phyloP scores from a whole-genome alignment of 2,797 vertebrate genomes.

The Cossypha heuglini region DNA sequence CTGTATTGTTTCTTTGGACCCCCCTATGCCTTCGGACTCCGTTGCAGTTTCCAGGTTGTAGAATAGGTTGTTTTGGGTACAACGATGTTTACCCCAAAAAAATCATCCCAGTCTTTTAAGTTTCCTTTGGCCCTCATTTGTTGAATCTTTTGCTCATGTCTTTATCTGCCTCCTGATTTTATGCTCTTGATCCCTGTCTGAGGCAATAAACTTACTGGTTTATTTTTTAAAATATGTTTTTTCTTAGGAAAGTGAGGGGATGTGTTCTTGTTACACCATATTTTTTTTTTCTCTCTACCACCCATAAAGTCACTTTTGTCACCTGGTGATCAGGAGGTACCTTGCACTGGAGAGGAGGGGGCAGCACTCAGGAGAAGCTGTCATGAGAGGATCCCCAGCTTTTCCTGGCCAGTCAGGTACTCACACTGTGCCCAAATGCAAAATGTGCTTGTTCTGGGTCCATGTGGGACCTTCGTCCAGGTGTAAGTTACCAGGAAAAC shows the following conservation, averaged over 20 bases:
- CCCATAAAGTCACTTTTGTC: neutral
- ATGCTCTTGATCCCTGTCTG: neutral
- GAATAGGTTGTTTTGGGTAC: neutral
- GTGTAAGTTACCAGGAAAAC: neutral
- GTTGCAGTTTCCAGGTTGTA: neutral
- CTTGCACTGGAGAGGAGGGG: neutral
- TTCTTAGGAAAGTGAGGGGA: neutral
- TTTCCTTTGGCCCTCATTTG: neutral
- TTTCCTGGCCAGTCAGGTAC: rapidly evolving
- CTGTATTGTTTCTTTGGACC: neutral
- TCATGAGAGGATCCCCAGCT: neutral
- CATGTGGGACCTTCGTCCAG: neutral
- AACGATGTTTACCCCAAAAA: neutral
- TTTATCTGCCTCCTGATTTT: neutral
- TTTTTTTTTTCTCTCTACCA: neutral
- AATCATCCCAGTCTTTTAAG: neutral
- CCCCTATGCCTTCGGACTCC: neutral
- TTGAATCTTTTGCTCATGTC: neutral
- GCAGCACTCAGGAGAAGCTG: neutral
- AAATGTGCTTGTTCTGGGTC: neutral
- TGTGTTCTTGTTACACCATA: rapidly evolving
- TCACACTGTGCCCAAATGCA: neutral
- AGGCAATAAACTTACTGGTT: too few relatives aligned
- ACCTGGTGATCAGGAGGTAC: neutral
- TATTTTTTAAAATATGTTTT: neutral